Evolutionary conservation across 2,888 invertebrate genomes (phyloP).

Genomic region (Chrysotoxum bicinctum): DNA sequence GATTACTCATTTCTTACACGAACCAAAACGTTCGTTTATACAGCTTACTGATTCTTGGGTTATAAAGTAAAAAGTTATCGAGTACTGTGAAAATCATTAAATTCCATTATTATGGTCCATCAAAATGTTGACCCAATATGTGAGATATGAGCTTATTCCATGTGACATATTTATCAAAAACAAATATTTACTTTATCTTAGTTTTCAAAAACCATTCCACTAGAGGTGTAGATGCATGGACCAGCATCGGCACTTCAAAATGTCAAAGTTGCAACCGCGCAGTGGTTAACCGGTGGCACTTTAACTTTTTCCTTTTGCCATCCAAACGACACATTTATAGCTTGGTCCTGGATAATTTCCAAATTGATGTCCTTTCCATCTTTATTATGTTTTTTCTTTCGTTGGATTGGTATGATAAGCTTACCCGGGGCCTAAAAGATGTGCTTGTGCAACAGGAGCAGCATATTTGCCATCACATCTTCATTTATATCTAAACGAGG

Average conservation of each 20-base stretch:
- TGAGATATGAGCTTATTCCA: slow-evolving; percentile 5
- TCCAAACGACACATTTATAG: slow-evolving; percentile 58
- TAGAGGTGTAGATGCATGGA: background rate
- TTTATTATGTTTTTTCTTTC: background rate
- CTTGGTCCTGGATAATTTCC: slow-evolving; percentile 49
- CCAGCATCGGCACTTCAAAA: slow-evolving; percentile 39
- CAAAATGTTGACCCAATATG: slow-evolving; percentile 8
- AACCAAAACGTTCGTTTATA: no score
- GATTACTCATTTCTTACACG: no score
- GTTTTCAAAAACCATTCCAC: slow-evolving; percentile 10
- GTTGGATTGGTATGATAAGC: slow-evolving; percentile 25
- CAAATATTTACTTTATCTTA: background rate
- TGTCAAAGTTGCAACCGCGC: slow-evolving; percentile 54
- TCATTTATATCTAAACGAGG: slow-evolving; percentile 58
- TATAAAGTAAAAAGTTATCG: no score
- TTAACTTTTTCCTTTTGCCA: slow-evolving; percentile 28
- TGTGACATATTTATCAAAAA: background rate
- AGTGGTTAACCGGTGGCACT: slow-evolving; percentile 67
- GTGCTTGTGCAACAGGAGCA: slow-evolving; percentile 50
- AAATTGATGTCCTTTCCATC: slow-evolving; percentile 38
- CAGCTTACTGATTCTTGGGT: no score
- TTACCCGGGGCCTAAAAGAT: slow-evolving; percentile 40
- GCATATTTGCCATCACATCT: slow-evolving; percentile 63
- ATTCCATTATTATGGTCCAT: no score
- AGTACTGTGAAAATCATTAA: no score